Base-by-base conservation (phyloP, 2,888 invertebrate species). In the Metacarcinus magister region DNA sequence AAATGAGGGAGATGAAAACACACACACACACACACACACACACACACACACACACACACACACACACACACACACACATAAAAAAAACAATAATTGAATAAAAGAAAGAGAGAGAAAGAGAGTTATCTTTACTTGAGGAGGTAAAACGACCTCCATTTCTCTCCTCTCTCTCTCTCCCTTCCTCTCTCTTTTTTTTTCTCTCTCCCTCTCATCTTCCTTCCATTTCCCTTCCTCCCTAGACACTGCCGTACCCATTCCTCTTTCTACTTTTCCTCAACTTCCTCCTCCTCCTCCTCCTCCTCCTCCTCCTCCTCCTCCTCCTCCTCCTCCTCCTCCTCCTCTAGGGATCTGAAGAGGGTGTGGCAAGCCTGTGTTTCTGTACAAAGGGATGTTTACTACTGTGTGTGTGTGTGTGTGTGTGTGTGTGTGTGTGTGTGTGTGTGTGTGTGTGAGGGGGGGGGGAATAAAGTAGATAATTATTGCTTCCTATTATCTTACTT, bases 111-210 rank as follows among this genome's bases (percentile, higher is more conserved):
- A 48, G 48, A 48, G 48, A 67, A 23, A n/a, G n/a, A 67, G n/a
- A 67, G 67, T 67, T 67, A 67, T 67, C 19, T 67, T 19, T 67
- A 67, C 67, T 67, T 19, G 67, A 67, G n/a, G 16, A 67, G 19
- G 19, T 67, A 67, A 67, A 67, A 67, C 67, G 19, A 67, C n/a
- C 67, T 23, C 93, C 28, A n/a, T 67, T 39, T 93, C 67, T 39
- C 67, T 67, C 67, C 93, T 93, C 93, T 67, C 93, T 93, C 93
- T 93, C 93, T 93, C 93, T 67, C 93, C 75, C 93, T 75, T 75
- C 75, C 75, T 39, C 75, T 93, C 75, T 75, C 67, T 93, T 44
- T 93, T 0, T 48, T 32, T 60, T 28, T 48, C 93, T 93, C 43
- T 39, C 92, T 67, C 19, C 23, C 60, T 54, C 92, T 19, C 92